Evolutionary conservation across 1,140 invertebrate species (phyloP).

Genomic region (Wasmannia auropunctata): DNA sequence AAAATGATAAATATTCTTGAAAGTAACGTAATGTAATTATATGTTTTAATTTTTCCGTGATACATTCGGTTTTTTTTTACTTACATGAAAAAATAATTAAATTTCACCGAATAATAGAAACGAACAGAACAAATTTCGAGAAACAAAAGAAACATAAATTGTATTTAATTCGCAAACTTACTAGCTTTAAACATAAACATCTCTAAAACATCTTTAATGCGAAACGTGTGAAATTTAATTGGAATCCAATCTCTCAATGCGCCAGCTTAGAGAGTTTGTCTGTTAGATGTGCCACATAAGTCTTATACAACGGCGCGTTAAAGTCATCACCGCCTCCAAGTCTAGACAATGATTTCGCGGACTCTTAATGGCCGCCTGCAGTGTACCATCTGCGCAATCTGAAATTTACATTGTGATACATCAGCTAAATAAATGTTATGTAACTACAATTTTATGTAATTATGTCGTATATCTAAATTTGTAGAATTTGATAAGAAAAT

Average conservation of each 20-base stretch:
- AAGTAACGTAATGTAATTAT: too few species aligned
- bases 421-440: neutral
- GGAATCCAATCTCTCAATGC: slow-evolving; percentile 76
- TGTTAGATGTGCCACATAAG: slow-evolving; percentile 90
- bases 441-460: neutral
- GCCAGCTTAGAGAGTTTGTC: slow-evolving; percentile 88
- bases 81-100: neutral
- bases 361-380: slow-evolving; percentile 88
- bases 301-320: slow-evolving; percentile 87
- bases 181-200: neutral
- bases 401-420: neutral
- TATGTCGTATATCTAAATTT: neutral
- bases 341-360: slow-evolving; percentile 82
- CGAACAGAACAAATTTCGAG: neutral
- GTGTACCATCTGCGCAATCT: slow-evolving; percentile 96
- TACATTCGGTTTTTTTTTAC: neutral
- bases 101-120: neutral
- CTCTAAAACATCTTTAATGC: neutral
- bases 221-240: neutral
- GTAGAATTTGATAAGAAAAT: too few species aligned
- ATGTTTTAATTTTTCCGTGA: too few species aligned
- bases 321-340: slow-evolving; percentile 41
- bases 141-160: neutral
- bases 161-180: neutral
- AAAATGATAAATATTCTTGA: neutral